Evolutionary conservation across 2,888 invertebrate genomes (phyloP).

Genomic region (Ischnura elegans): DNA sequence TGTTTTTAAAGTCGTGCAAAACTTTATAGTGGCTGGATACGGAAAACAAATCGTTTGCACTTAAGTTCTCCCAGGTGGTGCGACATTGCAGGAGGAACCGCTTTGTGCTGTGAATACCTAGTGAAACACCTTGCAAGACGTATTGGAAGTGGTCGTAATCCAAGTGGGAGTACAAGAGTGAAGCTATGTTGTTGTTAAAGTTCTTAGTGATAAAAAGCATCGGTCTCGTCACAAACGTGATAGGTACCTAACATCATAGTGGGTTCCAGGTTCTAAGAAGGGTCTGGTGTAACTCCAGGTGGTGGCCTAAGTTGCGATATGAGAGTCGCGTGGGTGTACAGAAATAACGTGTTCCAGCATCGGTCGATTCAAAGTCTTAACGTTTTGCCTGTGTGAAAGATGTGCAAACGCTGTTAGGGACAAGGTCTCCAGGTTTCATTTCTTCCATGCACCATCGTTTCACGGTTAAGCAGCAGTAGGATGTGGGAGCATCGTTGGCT

Average conservation of each 20-base stretch:
- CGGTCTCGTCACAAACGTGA: background rate
- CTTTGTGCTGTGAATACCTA: background rate
- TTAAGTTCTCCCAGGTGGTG: background rate
- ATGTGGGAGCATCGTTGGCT: conserved; percentile 36
- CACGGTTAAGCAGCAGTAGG: background rate
- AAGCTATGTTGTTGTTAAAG: background rate
- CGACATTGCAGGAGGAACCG: too few species aligned
- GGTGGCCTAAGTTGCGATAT: background rate
- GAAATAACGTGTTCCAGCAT: background rate
- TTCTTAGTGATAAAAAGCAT: background rate
- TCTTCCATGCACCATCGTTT: conserved; percentile 50
- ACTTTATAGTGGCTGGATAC: too few species aligned
- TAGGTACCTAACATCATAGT: background rate
- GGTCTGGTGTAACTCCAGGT: background rate
- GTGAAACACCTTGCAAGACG: background rate
- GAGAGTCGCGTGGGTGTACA: conserved; percentile 37
- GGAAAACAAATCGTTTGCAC: too few species aligned
- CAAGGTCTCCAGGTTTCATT: background rate
- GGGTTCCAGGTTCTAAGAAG: background rate
- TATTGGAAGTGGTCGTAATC: background rate
- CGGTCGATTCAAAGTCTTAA: background rate
- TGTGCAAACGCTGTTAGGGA: conserved; percentile 20
- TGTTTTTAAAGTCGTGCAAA: too few species aligned
- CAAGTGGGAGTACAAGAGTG: conserved; percentile 6
- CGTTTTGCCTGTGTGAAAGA: background rate